Evolutionary conservation across 1,140 invertebrate species (phyloP).

Genomic region (Galleria mellonella): DNA sequence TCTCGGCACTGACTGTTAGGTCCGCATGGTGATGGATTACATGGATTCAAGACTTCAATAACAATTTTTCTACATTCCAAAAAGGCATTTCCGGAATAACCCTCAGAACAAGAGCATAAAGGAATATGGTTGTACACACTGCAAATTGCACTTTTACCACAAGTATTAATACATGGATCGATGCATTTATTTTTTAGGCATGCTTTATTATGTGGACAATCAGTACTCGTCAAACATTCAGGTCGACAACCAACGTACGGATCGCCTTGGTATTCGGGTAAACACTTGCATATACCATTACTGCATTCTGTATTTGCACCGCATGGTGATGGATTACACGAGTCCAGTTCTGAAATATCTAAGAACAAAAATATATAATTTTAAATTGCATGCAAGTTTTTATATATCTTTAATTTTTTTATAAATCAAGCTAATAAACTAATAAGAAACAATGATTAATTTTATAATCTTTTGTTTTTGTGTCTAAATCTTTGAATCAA

Average conservation of each 20-base stretch:
- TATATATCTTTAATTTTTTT: too few species aligned
- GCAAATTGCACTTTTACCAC: slow-evolving; percentile 86
- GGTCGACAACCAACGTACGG: slow-evolving; percentile 84
- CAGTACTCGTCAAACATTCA: slow-evolving; percentile 85
- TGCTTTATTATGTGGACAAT: slow-evolving; percentile 85
- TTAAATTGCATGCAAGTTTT: too few species aligned
- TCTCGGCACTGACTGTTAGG: slow-evolving; percentile 59
- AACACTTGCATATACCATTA: slow-evolving; percentile 78
- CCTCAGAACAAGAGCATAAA: slow-evolving; percentile 82
- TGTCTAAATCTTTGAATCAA: too few species aligned
- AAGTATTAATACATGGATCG: slow-evolving; percentile 90
- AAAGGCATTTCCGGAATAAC: slow-evolving; percentile 87
- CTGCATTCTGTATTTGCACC: slow-evolving; percentile 75
- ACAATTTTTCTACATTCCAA: slow-evolving; percentile 78
- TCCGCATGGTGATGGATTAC: slow-evolving; percentile 67
- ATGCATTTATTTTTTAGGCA: slow-evolving; percentile 89
- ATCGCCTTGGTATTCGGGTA: slow-evolving; percentile 81
- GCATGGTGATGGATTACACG: slow-evolving; percentile 58
- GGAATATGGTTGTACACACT: slow-evolving; percentile 88
- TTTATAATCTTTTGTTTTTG: too few species aligned
- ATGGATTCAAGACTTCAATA: slow-evolving; percentile 55
- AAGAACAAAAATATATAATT: too few species aligned
- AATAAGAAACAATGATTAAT: slow-evolving; percentile 6
- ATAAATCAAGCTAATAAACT: too few species aligned
- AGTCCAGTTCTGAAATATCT: slow-evolving; percentile 22